Percentiles rank a stretch among this genome's conserved stretches.
phyloP scores from a whole-genome alignment of 2,113 vertebrate genomes.

The Scomber japonicus region DNA sequence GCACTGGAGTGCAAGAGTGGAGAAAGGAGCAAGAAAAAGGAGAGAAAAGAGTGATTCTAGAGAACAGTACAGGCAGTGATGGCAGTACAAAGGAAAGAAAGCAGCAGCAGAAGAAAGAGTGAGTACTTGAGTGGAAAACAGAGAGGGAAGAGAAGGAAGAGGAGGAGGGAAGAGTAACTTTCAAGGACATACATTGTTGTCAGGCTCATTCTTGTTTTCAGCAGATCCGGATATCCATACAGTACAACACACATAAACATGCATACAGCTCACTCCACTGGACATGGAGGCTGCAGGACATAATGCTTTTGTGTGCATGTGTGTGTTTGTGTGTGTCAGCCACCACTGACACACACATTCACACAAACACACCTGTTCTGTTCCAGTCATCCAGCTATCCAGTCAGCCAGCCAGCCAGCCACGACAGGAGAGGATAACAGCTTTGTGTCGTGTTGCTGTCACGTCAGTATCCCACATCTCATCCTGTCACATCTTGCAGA shows the following conservation, averaged over 20 bases:
- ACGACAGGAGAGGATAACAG: slow-evolving; percentile 56
- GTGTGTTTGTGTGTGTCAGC: neutral
- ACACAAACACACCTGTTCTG: slow-evolving; percentile 54
- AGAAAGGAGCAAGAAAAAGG: slow-evolving; percentile 1
- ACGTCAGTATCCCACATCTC: slow-evolving; percentile 57
- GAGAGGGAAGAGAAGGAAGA: too few species aligned
- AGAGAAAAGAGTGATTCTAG: neutral
- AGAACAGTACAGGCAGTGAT: neutral
- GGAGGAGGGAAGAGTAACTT: slow-evolving; percentile 16
- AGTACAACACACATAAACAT: slow-evolving; percentile 15
- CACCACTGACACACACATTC: neutral
- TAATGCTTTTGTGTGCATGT: neutral
- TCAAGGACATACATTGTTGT: slow-evolving; percentile 52
- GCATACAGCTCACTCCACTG: slow-evolving; percentile 22
- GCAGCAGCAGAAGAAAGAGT: slow-evolving; percentile 5
- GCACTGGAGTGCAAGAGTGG: neutral
- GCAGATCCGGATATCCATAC: slow-evolving; percentile 22
- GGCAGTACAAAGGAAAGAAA: neutral
- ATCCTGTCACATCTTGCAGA: slow-evolving; percentile 48
- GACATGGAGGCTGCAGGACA: slow-evolving; percentile 33
- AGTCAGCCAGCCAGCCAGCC: slow-evolving; percentile 20
- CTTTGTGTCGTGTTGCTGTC: slow-evolving; percentile 60
- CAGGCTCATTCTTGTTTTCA: slow-evolving; percentile 25
- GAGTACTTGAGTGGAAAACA: neutral
- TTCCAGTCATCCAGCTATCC: slow-evolving; percentile 43